phyloP scores from a whole-genome alignment of 1,140 invertebrate species.

The Andrena cerasifolii region DNA sequence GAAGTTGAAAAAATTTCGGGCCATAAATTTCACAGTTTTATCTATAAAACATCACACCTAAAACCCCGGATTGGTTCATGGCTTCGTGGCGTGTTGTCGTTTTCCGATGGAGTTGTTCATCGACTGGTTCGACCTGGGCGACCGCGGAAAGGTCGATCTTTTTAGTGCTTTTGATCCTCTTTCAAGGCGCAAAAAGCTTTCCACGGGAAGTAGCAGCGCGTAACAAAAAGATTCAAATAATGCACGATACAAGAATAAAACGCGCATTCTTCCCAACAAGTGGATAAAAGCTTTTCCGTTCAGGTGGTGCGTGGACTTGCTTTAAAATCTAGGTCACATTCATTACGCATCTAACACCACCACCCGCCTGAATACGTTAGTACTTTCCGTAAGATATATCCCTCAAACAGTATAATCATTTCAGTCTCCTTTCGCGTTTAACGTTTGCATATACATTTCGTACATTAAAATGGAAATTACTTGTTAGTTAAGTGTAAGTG shows the following conservation, averaged over 20 bases:
- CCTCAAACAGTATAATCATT: conserved; percentile 5
- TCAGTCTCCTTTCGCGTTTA: background rate
- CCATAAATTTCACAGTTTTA: background rate
- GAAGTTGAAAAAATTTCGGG: too few relatives aligned
- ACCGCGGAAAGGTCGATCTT: conserved; percentile 58
- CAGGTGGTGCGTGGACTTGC: conserved; percentile 53
- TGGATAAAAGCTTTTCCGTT: conserved; percentile 74
- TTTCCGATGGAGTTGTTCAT: conserved; percentile 56
- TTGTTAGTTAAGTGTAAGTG: background rate
- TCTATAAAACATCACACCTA: background rate
- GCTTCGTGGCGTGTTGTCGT: conserved; percentile 45
- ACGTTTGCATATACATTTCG: conserved; percentile 24
- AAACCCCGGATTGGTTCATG: background rate
- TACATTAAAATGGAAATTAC: conserved; percentile 44
- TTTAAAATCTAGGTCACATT: conserved; percentile 78
- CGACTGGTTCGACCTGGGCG: conserved; percentile 19
- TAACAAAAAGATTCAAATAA: conserved; percentile 46
- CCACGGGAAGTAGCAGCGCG: conserved; percentile 34
- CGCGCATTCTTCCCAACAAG: conserved; percentile 60
- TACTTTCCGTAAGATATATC: background rate
- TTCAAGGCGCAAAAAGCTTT: conserved; percentile 64
- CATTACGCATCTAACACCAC: conserved; percentile 65
- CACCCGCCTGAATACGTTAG: background rate
- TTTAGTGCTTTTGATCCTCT: conserved; percentile 55
- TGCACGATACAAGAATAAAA: conserved; percentile 60